A percentile compares a stretch with the other conserved stretches of the same genome.
These are phyloP conservation scores for Galerucella calmariensis DNA, from an alignment of 2,888 invertebrate species.

Conservation along the genomic window DNA sequence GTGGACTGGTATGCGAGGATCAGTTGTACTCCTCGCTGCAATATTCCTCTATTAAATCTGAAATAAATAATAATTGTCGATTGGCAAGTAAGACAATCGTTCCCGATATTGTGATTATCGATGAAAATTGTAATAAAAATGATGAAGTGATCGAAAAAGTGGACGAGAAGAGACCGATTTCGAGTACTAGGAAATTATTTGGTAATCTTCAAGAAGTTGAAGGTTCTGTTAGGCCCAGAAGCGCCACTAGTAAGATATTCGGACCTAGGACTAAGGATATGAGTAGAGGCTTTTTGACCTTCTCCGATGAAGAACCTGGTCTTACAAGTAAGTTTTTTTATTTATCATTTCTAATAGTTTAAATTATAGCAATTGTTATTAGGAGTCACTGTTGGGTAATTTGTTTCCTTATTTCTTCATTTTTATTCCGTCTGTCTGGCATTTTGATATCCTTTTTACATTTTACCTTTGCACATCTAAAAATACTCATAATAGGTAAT, in stretches of 20 bases:
- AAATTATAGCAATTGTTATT: neutral
- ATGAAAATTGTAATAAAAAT: constrained; percentile 22
- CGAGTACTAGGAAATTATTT: constrained; percentile 39
- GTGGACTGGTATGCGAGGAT: constrained; percentile 83
- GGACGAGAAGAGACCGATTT: constrained; percentile 27
- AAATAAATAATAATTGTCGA: constrained; percentile 36
- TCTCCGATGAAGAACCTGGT: constrained; percentile 85
- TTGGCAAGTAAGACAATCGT: constrained; percentile 7
- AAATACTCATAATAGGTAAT: too few species aligned
- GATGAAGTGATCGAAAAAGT: constrained; percentile 21
- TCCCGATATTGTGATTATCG: constrained; percentile 38
- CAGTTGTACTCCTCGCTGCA: constrained; percentile 80
- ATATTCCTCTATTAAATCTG: constrained; percentile 60
- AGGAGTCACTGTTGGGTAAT: too few species aligned
- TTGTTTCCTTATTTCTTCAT: too few species aligned
- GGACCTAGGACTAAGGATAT: constrained; percentile 89
- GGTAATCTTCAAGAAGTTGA: constrained; percentile 35
- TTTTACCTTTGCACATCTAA: too few species aligned
- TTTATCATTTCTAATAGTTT: neutral
- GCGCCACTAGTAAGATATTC: constrained; percentile 81
- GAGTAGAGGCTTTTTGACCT: constrained; percentile 92
- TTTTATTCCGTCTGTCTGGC: too few species aligned
- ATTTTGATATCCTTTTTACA: too few species aligned
- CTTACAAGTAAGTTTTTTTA: constrained; percentile 80
- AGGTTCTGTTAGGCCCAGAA: constrained; percentile 67